A percentile compares a stretch with the other conserved stretches of the same genome.
Conservation (phyloP, 2,888 invertebrate genomes). For the Chloroclystis v-ata region DNA sequence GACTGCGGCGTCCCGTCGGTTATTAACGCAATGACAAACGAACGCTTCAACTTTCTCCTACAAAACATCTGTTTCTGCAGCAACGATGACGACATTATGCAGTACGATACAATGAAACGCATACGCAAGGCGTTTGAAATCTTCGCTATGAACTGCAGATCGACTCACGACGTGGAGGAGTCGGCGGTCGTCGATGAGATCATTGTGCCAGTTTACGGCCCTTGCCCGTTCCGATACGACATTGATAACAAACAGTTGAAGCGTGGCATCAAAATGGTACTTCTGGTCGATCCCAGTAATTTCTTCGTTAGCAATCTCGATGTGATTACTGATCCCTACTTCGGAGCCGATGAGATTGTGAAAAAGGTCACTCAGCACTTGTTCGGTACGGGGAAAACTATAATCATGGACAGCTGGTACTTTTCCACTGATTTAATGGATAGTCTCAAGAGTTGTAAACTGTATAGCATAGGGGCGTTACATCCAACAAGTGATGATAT, state of each 20-base stretch:
- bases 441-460: constrained; percentile 47
- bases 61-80: constrained; percentile 59
- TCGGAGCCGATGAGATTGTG: constrained; percentile 51
- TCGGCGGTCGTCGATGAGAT: constrained; percentile 64
- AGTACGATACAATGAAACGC: constrained; percentile 59
- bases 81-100: constrained; percentile 44
- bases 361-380: constrained; percentile 60
- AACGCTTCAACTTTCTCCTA: constrained; percentile 60
- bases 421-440: constrained; percentile 50
- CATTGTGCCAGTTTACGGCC: constrained; percentile 62
- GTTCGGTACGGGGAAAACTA: constrained; percentile 49
- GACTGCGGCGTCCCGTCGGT: constrained; percentile 54
- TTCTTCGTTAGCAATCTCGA: constrained; percentile 68
- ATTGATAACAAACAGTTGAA: constrained; percentile 57
- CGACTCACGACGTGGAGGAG: constrained; percentile 50
- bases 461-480: constrained; percentile 55
- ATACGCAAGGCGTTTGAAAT: constrained; percentile 68
- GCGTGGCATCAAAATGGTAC: constrained; percentile 61
- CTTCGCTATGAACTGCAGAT: constrained; percentile 66
- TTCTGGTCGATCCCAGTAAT: constrained; percentile 59
- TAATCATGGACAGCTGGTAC: constrained; percentile 65
- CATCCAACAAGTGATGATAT: constrained; percentile 53
- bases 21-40: constrained; percentile 53
- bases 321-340: constrained; percentile 61
- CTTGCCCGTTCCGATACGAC: constrained; percentile 66